A percentile compares a stretch with the other conserved stretches of the same genome.
These are phyloP conservation scores for Pelecanus crispus DNA, from an alignment of 2,113 vertebrate species.

Conservation along the genomic window DNA sequence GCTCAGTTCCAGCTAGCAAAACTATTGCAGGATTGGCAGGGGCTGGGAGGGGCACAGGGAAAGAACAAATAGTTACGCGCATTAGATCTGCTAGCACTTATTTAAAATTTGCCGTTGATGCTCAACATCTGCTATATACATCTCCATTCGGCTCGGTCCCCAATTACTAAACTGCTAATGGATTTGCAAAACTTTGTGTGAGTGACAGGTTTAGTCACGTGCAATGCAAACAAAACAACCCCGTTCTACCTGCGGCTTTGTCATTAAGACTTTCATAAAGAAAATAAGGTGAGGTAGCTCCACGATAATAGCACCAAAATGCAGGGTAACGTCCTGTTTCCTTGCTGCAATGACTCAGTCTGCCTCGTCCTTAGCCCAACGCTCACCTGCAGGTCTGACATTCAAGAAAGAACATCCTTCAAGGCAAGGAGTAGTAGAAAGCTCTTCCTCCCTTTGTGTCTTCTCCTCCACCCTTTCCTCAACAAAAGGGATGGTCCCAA, in stretches of 20 bases:
- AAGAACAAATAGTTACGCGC: not conserved
- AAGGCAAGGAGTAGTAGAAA: not conserved
- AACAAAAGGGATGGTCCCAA: not conserved
- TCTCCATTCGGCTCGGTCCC: not conserved
- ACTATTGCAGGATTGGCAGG: not conserved
- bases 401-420: not conserved
- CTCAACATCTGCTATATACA: not conserved
- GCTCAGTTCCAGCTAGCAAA: not conserved
- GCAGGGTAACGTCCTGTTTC: not conserved
- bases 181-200: not conserved
- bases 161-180: not conserved
- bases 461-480: not conserved
- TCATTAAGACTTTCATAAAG: not conserved
- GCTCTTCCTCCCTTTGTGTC: not conserved
- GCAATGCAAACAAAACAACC: not conserved
- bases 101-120: not conserved
- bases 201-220: not conserved
- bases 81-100: not conserved
- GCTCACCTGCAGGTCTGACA: not conserved
- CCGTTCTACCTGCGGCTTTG: not conserved
- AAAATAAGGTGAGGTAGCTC: not conserved
- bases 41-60: not conserved
- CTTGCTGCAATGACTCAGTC: not conserved
- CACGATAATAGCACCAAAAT: not conserved
- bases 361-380: not conserved